Base-by-base conservation (phyloP, 1,140 invertebrate species). In the Drosophila rufa region DNA sequence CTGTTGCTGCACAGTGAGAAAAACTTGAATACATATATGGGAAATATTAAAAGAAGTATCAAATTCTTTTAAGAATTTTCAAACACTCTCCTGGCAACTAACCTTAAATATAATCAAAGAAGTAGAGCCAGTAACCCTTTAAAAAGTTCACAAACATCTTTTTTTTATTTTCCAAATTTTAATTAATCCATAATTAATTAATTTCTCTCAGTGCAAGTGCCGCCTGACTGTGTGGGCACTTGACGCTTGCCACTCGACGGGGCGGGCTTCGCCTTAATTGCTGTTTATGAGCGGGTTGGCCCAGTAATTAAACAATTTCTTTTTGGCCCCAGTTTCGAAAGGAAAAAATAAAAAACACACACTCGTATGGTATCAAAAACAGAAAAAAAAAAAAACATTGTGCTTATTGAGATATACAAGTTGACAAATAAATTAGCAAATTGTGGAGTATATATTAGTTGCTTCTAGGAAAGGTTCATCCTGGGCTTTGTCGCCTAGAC, bases 251-350 rank as follows among this genome's bases (percentile, higher is more conserved):
- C 71, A 67, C 55, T 67, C 74, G 58, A 65, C 55, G 59, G 14
- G 62, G 56, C 59, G 59, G 64, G 58, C 42, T 64, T 51, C 58
- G 59, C 60, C 77, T 84, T 87, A 87, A 87, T 87, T 87, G 84
- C 80, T 87, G 84, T 89, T 87, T 89, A 87, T 89, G 80, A 89
- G 77, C 84, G 84, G 85, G 73, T 73, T 83, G 67, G 84, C 62
- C 61, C 69, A 80, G 80, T 89, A 87, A 87, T 87, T 87, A 87
- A 80, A 68, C 73, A 61, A 79, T 71, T 89, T 73, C 68, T 83
- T 82, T 64, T 66, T 51, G 83, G 57, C 65, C 65, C 33, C 51
- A 4, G 50, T 22, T 69, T 46, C 40, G 67, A 3, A 9, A 14
- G 14, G 14, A 3, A 14, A 38, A 46, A 55, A 33, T 11, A 48